Base-by-base conservation (phyloP, 2,797 vertebrate genomes). In the Hemitrygon akajei region DNA sequence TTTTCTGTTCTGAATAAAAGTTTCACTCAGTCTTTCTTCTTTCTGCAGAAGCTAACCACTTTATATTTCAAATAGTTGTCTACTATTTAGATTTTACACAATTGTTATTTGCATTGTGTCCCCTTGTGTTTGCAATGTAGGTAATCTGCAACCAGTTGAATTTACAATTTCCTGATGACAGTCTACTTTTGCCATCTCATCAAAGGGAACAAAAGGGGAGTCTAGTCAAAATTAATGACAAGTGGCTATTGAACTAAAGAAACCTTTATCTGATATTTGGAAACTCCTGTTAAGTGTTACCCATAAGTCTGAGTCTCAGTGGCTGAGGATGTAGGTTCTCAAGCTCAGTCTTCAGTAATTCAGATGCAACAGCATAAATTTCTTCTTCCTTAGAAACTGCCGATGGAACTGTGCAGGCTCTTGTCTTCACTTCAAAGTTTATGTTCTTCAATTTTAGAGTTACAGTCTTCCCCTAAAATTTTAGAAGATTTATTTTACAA, bases 401-500 rank as follows among this genome's bases (percentile, higher is more conserved):
- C 93, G 96, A 97, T 0, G 96, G 95, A 76, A 98, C 95, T 10
- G 98, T 98, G 94, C 96, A 96, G 9, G 98, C 98, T 95, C 97
- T 97, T 94, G 98, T 98, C 97, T 98, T 99, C 66, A 99, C 98
- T 96, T 99, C 98, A 56, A 99, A 99, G 93, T 98, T 97, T 93
- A 99, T 98, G 4, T 98, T 99, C 96, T 99, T 99, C 66, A 99
- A 95, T 95, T 99, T 99, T 95, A 99, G 94, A 7, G 98, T 99
- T 94, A 99, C 97, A 0, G 98, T 99, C 97, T 98, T 98, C 95
- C 98, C 98, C 99, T 99, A 94, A 0, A 94, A 93, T 93, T 94
- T 93, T 95, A 94, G 34, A 71, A 95, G 81, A 94, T 92, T 94
- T 94, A 63, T 76, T 73, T 75, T 75, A 73, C 66, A 60, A 37